phyloP scores from a whole-genome alignment of 1,140 invertebrate genomes.

The Phthorimaea operculella region DNA sequence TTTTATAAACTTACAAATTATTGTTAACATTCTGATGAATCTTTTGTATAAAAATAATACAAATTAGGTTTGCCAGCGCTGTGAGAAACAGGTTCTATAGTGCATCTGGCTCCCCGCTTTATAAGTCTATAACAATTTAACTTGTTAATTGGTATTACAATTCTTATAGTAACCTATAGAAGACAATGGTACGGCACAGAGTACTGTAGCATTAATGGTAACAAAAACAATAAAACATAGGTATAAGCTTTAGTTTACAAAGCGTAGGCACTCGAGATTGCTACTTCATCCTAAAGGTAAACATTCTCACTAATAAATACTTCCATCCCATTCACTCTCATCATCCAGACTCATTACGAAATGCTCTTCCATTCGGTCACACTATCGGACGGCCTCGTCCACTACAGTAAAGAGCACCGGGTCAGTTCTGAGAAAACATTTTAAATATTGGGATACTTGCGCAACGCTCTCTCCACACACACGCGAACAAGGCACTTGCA shows the following conservation, averaged over 20 bases:
- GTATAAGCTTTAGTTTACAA: conserved; percentile 63
- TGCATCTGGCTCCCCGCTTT: conserved; percentile 14
- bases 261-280: conserved; percentile 68
- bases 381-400: conserved; percentile 58
- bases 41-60: conserved; percentile 65
- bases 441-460: conserved; percentile 38
- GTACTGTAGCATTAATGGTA: conserved; percentile 62
- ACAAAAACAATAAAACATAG: conserved; percentile 64
- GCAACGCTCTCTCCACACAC: conserved; percentile 28
- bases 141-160: conserved; percentile 65
- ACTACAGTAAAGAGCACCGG: conserved; percentile 59
- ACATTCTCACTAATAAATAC: conserved; percentile 67
- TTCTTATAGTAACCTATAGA: conserved; percentile 60
- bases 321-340: conserved; percentile 28
- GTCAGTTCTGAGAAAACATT: conserved; percentile 56
- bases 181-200: conserved; percentile 66
- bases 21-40: conserved; percentile 65
- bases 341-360: conserved; percentile 24
- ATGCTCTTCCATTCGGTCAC: conserved; percentile 37
- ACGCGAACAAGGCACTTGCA: conserved; percentile 34
- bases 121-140: conserved; percentile 64
- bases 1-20: conserved; percentile 67
- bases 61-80: conserved; percentile 29
- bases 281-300: conserved; percentile 59
- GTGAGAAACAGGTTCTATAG: neutral